A percentile compares a stretch with the other conserved stretches of the same genome.
These are phyloP conservation scores for Himantopus leucocephalus DNA, from an alignment of 2,113 vertebrate genomes.

Conservation along the genomic window DNA sequence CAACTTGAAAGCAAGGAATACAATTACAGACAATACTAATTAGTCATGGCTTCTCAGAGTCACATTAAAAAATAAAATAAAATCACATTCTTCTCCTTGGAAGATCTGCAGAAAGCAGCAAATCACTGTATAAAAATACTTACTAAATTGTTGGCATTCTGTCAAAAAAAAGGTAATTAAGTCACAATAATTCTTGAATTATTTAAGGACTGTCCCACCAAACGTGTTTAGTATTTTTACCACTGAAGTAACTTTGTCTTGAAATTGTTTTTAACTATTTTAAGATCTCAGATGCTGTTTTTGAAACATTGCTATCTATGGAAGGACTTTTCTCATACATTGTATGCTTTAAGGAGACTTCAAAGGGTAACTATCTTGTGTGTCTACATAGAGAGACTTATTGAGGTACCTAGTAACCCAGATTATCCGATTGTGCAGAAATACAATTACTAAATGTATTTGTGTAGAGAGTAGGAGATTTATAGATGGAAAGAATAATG, in stretches of 20 bases:
- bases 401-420: neutral
- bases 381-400: neutral
- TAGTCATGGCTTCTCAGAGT: neutral
- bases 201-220: neutral
- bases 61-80: neutral
- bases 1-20: neutral
- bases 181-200: neutral
- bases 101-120: neutral
- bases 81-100: neutral
- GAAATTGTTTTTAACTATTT: neutral
- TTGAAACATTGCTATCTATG: neutral
- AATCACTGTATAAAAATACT: neutral
- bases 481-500: neutral
- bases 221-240: neutral
- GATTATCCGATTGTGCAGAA: neutral
- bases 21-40: neutral
- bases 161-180: neutral
- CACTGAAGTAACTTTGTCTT: neutral
- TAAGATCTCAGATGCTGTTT: neutral
- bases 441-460: neutral
- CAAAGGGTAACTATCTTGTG: neutral
- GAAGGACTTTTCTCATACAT: neutral
- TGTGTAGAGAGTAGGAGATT: neutral
- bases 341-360: neutral
- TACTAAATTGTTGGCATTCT: neutral